Evolutionary conservation across 1,140 invertebrate genomes (phyloP).

Genomic region (Drosophila parvula): DNA sequence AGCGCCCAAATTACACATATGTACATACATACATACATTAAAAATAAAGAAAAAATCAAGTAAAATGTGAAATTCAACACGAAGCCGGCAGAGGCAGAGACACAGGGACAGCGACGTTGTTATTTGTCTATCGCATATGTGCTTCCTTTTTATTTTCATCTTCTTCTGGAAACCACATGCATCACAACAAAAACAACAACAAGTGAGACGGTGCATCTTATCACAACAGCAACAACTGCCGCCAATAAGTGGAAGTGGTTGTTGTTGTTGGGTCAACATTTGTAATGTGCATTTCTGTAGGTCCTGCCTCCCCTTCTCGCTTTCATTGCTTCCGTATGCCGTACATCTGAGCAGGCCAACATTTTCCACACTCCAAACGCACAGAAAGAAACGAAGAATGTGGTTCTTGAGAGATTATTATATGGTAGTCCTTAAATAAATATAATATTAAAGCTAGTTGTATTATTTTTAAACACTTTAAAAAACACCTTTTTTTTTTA

Average conservation of each 20-base stretch:
- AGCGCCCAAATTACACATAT: constrained; percentile 50
- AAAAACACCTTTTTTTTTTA: too few species aligned
- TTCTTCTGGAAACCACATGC: constrained; percentile 38
- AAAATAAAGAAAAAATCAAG: constrained; percentile 34
- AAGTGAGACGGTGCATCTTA: constrained; percentile 50
- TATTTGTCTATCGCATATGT: constrained; percentile 31
- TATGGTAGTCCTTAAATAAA: not conserved
- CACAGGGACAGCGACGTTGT: not conserved
- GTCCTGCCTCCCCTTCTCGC: not conserved
- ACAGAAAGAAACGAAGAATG: not conserved
- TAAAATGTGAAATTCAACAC: constrained; percentile 71
- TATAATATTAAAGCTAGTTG: not conserved
- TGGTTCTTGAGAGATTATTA: not conserved
- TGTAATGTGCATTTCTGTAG: constrained; percentile 14
- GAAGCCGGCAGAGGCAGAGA: constrained; percentile 3
- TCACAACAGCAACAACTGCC: constrained; percentile 69
- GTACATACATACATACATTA: constrained; percentile 16
- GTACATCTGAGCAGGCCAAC: constrained; percentile 28
- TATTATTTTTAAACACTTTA: too few species aligned
- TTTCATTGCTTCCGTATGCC: constrained; percentile 53
- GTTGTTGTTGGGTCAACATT: constrained; percentile 51
- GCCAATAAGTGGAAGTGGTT: constrained; percentile 76
- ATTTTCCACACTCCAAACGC: not conserved
- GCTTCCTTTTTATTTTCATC: constrained; percentile 13
- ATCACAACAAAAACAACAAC: constrained; percentile 42